Evolutionary conservation across 2,113 vertebrate species (phyloP).

Genomic region (Periophthalmodon schlosseri): DNA sequence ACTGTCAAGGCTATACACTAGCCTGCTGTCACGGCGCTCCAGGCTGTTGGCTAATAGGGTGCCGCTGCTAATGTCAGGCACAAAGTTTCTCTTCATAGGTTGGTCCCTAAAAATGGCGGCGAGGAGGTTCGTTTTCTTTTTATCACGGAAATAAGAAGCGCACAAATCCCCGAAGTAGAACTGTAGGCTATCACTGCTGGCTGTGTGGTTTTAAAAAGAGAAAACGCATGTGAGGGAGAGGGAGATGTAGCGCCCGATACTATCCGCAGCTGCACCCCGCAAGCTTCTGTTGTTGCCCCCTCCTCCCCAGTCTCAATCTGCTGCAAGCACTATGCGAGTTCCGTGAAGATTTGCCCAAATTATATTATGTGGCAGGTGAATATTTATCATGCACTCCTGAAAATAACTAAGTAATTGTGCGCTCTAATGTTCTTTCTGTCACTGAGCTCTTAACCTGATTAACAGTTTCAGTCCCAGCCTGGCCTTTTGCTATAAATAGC

Average conservation of each 20-base stretch:
- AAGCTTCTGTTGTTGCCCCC: constrained; percentile 17
- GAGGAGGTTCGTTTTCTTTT: constrained; percentile 58
- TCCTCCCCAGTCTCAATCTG: constrained; percentile 21
- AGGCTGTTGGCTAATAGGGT: constrained; percentile 33
- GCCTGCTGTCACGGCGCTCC: constrained; percentile 41
- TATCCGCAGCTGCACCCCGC: constrained; percentile 26
- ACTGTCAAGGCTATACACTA: constrained; percentile 30
- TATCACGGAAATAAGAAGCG: constrained; percentile 44
- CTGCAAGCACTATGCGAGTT: constrained; percentile 8
- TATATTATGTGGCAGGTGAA: not conserved
- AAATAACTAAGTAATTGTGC: constrained; percentile 6
- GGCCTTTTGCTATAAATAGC: constrained; percentile 58
- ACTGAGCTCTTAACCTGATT: constrained; percentile 70
- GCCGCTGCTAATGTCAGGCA: constrained; percentile 45
- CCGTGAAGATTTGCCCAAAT: not conserved
- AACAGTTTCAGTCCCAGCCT: constrained; percentile 59
- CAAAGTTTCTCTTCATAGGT: constrained; percentile 73
- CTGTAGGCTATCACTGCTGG: not conserved
- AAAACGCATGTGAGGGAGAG: constrained; percentile 30
- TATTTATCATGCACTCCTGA: not conserved
- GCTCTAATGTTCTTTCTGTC: constrained; percentile 26
- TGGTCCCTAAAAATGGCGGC: constrained; percentile 81
- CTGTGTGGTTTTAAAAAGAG: not conserved
- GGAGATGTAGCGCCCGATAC: constrained; percentile 17
- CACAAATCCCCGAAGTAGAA: constrained; percentile 13